A percentile compares a stretch with the other conserved stretches of the same genome.
phyloP scores from a whole-genome alignment of 92 coral and sea anemone genomes.

The Isaurus tuberculatus region DNA sequence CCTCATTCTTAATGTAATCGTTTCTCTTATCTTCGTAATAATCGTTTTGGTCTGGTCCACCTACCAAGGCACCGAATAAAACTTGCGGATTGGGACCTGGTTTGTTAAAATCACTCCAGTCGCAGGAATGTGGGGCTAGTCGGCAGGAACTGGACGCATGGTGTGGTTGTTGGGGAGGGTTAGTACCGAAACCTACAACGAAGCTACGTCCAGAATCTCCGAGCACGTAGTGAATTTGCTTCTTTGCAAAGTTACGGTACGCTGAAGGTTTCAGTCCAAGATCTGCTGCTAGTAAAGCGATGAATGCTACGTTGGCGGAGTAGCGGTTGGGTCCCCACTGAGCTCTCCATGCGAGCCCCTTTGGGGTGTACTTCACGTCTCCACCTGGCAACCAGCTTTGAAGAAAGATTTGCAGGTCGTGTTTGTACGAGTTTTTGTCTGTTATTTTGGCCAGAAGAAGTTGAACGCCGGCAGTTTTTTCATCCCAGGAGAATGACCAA shows the following conservation, averaged over 20 bases:
- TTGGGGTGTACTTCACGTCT: constrained; percentile 62
- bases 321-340: constrained; percentile 76
- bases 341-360: constrained; percentile 72
- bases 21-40: constrained; percentile 59
- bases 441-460: constrained; percentile 65
- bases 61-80: constrained; percentile 69
- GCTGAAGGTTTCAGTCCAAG: constrained; percentile 43
- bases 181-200: constrained; percentile 73
- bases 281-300: constrained; percentile 70
- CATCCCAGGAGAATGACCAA: constrained; percentile 82
- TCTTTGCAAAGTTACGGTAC: constrained; percentile 67
- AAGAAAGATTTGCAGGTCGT: constrained; percentile 48
- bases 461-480: constrained; percentile 69
- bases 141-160: constrained; percentile 76
- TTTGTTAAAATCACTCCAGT: constrained; percentile 45
- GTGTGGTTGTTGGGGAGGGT: constrained; percentile 73
- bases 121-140: constrained; percentile 51
- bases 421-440: constrained; percentile 40
- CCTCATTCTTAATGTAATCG: constrained; percentile 73
- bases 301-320: constrained; percentile 73
- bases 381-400: constrained; percentile 67
- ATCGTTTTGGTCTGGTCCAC: constrained; percentile 72
- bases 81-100: constrained; percentile 64
- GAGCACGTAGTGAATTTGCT: constrained; percentile 72
- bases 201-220: constrained; percentile 75